Conservation (phyloP, 2,797 vertebrate genomes). For the Cottoperca gobio region DNA sequence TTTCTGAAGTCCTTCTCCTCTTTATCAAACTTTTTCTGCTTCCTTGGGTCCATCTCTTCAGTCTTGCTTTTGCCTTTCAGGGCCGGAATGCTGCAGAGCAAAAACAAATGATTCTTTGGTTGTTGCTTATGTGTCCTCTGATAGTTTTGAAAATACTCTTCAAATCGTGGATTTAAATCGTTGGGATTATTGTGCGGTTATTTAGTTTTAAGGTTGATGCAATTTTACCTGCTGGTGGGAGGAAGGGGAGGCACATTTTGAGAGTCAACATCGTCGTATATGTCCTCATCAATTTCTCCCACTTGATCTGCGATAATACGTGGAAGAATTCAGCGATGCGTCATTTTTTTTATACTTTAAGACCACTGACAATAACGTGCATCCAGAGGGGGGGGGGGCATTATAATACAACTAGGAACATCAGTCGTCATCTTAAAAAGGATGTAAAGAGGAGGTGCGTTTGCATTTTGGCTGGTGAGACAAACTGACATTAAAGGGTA, state of each 20-base stretch:
- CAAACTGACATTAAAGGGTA: not conserved
- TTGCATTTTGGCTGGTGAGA: not conserved
- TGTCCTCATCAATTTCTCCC: conserved; percentile 66
- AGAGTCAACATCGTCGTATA: conserved; percentile 79
- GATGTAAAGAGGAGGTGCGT: not conserved
- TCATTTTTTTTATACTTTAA: not conserved
- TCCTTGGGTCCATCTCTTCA: conserved; percentile 86
- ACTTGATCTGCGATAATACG: conserved; percentile 41
- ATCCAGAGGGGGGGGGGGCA: not conserved
- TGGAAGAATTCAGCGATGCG: not conserved
- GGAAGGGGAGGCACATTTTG: conserved; percentile 55
- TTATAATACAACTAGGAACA: not conserved
- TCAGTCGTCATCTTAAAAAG: not conserved
- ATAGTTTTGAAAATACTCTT: not conserved
- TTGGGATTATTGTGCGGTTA: not conserved
- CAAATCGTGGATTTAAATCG: not conserved
- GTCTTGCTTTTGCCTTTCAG: conserved; percentile 68
- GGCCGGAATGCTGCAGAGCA: conserved; percentile 62
- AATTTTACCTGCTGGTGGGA: conserved; percentile 67
- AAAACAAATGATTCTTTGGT: not conserved
- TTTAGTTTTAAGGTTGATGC: not conserved
- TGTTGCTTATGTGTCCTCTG: not conserved
- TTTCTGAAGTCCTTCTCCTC: conserved; percentile 96
- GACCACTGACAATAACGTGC: not conserved
- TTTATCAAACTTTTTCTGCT: conserved; percentile 90